phyloP scores from a whole-genome alignment of 2,888 invertebrate genomes.

The Drosophila pegasa region DNA sequence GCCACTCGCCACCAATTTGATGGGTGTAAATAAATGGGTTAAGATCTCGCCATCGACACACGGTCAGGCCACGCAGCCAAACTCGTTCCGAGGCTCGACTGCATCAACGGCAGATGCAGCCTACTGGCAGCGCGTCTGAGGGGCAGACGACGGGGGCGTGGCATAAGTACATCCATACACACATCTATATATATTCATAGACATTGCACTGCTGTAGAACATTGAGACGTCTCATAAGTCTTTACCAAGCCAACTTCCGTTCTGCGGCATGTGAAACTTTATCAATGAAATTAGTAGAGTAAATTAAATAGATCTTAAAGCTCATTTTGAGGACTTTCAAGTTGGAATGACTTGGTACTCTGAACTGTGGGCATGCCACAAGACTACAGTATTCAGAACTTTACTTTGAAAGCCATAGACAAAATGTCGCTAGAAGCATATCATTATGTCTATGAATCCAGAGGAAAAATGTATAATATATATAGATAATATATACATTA shows the following conservation, averaged over 20 bases:
- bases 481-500: too few species aligned
- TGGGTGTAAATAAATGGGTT: constrained; percentile 41
- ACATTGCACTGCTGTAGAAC: background rate
- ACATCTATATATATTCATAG: background rate
- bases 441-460: too few species aligned
- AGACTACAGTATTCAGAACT: too few species aligned
- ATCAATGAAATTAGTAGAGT: background rate
- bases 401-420: too few species aligned
- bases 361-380: background rate
- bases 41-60: constrained; percentile 37
- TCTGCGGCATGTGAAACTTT: background rate
- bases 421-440: too few species aligned
- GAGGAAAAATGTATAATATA: too few species aligned
- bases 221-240: background rate
- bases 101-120: constrained; percentile 22
- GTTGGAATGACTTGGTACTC: too few species aligned
- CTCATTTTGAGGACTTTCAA: too few species aligned
- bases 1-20: constrained; percentile 28
- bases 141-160: background rate
- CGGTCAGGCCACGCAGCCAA: constrained; percentile 22
- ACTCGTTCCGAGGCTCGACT: constrained; percentile 26
- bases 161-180: too few species aligned
- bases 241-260: background rate
- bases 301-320: background rate
- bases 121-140: background rate